phyloP scores from a whole-genome alignment of 2,113 vertebrate species.

The Sapajus apella region DNA sequence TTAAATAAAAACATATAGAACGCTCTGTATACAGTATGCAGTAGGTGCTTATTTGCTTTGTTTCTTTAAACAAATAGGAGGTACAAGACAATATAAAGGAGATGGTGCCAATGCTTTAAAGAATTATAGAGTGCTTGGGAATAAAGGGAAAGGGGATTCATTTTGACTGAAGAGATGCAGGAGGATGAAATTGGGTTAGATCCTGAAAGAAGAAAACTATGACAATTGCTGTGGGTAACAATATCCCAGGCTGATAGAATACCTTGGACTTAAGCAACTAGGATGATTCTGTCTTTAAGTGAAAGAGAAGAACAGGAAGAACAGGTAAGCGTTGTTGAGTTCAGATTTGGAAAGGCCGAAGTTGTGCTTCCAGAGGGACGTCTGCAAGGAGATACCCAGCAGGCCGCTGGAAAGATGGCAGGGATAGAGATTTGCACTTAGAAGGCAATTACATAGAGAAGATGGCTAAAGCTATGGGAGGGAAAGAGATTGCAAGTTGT shows the following conservation, averaged over 20 bases:
- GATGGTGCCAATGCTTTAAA: neutral
- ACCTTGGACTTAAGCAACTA: neutral
- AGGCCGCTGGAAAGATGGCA: neutral
- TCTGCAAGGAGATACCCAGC: neutral
- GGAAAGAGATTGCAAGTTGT: neutral
- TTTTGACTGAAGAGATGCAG: neutral
- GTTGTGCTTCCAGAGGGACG: no score
- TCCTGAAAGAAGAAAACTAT: constrained; percentile 1
- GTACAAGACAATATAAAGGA: neutral
- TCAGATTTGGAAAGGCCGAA: neutral
- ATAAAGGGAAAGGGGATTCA: neutral
- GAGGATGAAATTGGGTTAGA: neutral
- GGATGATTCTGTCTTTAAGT: neutral
- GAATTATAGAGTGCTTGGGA: neutral
- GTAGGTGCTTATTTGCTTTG: neutral
- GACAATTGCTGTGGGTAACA: neutral
- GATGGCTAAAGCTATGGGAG: neutral
- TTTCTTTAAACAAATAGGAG: neutral
- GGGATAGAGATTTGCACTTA: neutral
- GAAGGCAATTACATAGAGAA: neutral
- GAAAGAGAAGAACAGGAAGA: neutral
- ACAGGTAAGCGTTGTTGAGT: neutral
- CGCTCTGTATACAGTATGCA: neutral
- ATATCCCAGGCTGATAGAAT: neutral
- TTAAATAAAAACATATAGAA: neutral